These are phyloP conservation scores for Cyanistes caeruleus DNA, from an alignment of 2,113 vertebrate genomes.

Conservation along the genomic window DNA sequence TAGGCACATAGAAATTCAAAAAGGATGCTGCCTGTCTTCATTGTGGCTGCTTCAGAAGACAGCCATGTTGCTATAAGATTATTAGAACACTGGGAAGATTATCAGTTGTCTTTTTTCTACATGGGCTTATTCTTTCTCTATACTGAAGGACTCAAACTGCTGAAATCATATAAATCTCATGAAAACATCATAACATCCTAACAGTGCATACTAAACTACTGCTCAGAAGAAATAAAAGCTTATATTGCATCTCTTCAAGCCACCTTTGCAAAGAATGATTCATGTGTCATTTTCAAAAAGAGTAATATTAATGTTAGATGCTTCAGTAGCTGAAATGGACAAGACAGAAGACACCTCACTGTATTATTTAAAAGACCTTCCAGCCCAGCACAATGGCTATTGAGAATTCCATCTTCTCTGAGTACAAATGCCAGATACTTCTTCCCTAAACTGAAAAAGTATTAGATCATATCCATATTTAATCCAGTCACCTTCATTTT, in stretches of 20 bases:
- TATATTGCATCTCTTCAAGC: background rate
- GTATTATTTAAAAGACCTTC: background rate
- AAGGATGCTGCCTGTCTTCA: background rate
- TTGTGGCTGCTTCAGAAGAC: background rate
- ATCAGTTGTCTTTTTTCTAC: background rate
- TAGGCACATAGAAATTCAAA: background rate
- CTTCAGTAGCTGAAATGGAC: background rate
- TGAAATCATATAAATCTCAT: background rate
- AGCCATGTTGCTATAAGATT: background rate
- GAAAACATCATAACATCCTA: background rate
- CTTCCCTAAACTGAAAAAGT: background rate
- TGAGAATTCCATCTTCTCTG: background rate
- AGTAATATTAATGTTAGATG: background rate
- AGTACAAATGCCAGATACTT: background rate
- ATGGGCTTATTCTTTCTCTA: background rate
- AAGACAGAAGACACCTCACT: background rate
- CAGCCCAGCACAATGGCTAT: background rate
- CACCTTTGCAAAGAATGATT: background rate
- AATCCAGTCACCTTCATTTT: background rate
- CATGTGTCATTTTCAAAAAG: background rate
- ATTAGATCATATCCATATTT: background rate
- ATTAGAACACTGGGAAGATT: background rate
- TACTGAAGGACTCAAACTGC: background rate
- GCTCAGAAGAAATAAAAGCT: background rate
- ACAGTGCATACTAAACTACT: background rate